Evolutionary conservation across 2,113 vertebrate species (phyloP), one percentile per base, ranked within the genome.

Genomic region (Phyllostomus hastatus): DNA sequence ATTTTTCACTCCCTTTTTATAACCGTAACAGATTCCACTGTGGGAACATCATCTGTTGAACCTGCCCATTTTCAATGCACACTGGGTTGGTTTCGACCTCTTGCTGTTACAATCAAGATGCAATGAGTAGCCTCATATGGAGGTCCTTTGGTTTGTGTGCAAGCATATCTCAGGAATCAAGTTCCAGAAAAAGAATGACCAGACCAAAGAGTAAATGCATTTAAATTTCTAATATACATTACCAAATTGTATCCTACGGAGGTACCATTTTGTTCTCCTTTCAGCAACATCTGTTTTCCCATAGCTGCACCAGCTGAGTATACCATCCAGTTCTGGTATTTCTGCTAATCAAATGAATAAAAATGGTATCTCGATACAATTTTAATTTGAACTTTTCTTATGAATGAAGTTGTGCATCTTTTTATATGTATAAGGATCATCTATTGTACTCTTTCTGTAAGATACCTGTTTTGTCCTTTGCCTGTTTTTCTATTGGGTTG

Each of bases 381-480:
- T 92, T 84, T 69, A 52, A 75, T 59, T 72, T 72, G 46, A 10
- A 73, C 31, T 84, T 90, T 92, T 92, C 46, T 95, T 85, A 61
- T 88, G 41, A 91, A 54, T 72, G 26, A 83, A 61, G 12, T 54
- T 54, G 16, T 48, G n/a, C 28, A 38, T 72, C 31, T 89, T 89
- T 79, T 66, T 78, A 19, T 83, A 86, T n/a, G 33, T 41, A 14
- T 64, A 75, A 75, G 15, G 38, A 85, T 84, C 41, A 80, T 50
- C 78, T 80, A 57, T 59, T 86, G 10, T 61, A 73, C 31, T 84
- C 24, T 20, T 90, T 73, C 69, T 94, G 54, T 69, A 79, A 83
- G 35, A 28, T 73, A 3, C 52, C n/a, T 81, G 3, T 94, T 92
- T 35, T 54, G 35, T 67, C 31, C 9, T 75, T 92, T 88, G n/a